phyloP scores from a whole-genome alignment of 2,797 vertebrate genomes.

The Acrocephalus scirpaceus region DNA sequence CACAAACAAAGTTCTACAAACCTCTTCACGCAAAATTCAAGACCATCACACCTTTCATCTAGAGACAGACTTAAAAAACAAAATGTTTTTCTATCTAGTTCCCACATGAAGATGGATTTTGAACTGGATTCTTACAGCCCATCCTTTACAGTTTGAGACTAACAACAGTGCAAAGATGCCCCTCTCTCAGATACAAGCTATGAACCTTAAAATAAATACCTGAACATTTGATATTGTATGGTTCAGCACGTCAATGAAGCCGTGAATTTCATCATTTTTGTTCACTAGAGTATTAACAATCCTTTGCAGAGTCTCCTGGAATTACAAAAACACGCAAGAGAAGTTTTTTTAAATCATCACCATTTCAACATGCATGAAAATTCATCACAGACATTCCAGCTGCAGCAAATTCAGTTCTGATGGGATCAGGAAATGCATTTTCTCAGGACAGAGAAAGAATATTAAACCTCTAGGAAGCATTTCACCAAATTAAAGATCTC shows the following conservation, averaged over 20 bases:
- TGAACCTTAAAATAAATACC: slow-evolving; percentile 72
- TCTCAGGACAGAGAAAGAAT: background rate
- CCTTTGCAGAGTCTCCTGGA: slow-evolving; percentile 90
- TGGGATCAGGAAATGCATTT: background rate
- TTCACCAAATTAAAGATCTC: background rate
- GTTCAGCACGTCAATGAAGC: slow-evolving; percentile 87
- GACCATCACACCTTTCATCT: background rate
- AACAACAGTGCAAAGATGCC: background rate
- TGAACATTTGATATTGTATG: slow-evolving; percentile 84
- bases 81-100: background rate
- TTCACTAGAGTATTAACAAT: slow-evolving; percentile 90
- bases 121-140: background rate
- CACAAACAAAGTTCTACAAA: background rate
- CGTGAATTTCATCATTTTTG: slow-evolving; percentile 93
- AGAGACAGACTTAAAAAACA: background rate
- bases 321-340: slow-evolving; percentile 35
- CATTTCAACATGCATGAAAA: background rate
- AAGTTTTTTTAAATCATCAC: background rate
- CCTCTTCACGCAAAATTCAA: background rate
- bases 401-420: background rate
- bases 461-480: background rate
- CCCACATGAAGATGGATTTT: background rate
- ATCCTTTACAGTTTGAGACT: background rate
- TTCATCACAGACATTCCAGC: background rate
- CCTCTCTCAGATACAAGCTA: background rate